Percentiles rank a stretch among this genome's conserved stretches.
phyloP scores from a whole-genome alignment of 1,140 invertebrate species.

The Coptotermes formosanus region DNA sequence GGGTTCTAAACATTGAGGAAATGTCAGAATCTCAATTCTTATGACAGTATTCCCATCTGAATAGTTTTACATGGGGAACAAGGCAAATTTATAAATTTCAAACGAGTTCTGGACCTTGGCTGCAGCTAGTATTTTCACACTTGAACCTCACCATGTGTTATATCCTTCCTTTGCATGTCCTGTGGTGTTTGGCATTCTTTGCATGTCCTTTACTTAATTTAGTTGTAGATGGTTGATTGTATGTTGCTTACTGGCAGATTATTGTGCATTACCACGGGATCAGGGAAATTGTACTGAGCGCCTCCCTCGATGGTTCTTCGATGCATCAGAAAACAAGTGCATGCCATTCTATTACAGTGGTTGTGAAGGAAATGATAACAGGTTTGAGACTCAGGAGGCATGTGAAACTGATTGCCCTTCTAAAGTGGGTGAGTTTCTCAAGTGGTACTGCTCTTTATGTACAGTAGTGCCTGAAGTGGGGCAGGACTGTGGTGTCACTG shows the following conservation, averaged over 20 bases:
- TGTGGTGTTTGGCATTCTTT: neutral
- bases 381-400: slow-evolving; percentile 72
- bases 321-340: slow-evolving; percentile 80
- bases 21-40: no score
- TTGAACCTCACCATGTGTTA: neutral
- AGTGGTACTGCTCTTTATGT: neutral
- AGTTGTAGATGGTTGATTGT: neutral
- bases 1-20: no score
- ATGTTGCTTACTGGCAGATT: slow-evolving; percentile 52
- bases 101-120: no score
- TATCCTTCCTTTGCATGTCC: neutral
- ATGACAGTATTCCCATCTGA: no score
- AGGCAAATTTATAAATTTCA: no score
- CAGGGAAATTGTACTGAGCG: slow-evolving; percentile 79
- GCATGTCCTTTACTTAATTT: neutral
- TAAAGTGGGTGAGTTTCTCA: slow-evolving; percentile 67
- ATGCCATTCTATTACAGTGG: slow-evolving; percentile 94
- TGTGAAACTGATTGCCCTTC: slow-evolving; percentile 80
- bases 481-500: neutral
- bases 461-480: neutral
- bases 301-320: slow-evolving; percentile 65
- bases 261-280: slow-evolving; percentile 75
- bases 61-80: no score
- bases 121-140: neutral
- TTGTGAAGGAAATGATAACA: slow-evolving; percentile 87